Percentiles rank a stretch among this genome's conserved stretches.
Evolutionary conservation across 2,888 invertebrate genomes (phyloP).

Genomic region (Cetonia aurata): DNA sequence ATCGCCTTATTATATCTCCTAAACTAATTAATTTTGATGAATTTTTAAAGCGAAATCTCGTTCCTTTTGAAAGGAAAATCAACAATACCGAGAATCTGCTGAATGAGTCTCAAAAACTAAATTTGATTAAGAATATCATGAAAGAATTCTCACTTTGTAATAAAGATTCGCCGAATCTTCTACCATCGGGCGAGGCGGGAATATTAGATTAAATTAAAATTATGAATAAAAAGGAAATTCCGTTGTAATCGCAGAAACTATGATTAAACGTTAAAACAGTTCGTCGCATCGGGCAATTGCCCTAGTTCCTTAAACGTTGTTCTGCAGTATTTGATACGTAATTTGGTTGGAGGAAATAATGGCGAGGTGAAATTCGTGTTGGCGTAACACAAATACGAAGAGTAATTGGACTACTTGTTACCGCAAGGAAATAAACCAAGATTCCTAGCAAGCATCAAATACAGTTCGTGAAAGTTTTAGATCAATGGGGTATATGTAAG

Average conservation of each 20-base stretch:
- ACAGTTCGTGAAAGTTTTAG: background rate
- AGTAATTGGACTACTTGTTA: background rate
- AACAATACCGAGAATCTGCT: background rate
- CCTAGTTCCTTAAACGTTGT: background rate
- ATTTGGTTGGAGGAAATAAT: background rate
- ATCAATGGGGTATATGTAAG: background rate
- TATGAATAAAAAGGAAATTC: background rate
- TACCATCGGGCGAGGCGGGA: background rate
- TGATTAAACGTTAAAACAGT: too few relatives aligned
- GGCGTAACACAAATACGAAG: background rate
- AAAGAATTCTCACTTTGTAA: too few relatives aligned
- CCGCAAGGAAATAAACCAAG: background rate
- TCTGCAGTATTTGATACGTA: background rate
- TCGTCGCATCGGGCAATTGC: too few relatives aligned
- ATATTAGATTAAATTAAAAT: background rate
- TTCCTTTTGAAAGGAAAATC: background rate
- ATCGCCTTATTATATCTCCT: too few relatives aligned
- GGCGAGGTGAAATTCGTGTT: background rate
- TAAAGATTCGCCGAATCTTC: too few relatives aligned
- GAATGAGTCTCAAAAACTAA: background rate
- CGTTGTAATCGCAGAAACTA: background rate
- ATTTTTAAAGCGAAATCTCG: background rate
- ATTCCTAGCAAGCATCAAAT: too few relatives aligned
- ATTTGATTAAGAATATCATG: background rate
- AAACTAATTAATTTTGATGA: slow-evolving; percentile 2